A percentile compares a stretch with the other conserved stretches of the same genome.
Conservation (phyloP, 2,113 vertebrate genomes). For the Chunga burmeisteri region DNA sequence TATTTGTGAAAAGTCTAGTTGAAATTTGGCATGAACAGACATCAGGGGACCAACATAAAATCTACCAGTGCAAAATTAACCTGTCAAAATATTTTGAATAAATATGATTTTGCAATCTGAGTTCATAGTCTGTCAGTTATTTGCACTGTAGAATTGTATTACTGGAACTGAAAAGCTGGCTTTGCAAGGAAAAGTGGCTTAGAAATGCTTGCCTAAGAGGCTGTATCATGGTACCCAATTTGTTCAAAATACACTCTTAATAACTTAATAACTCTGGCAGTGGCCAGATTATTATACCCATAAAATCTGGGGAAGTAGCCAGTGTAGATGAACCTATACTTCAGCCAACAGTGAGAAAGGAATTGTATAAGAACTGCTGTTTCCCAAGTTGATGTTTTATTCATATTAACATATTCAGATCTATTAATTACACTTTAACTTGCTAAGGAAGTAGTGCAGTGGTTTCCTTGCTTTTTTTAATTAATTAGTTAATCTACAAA, state of each 20-base stretch:
- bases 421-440: background rate
- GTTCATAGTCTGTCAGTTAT: background rate
- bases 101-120: background rate
- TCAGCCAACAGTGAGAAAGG: background rate
- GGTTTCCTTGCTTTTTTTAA: background rate
- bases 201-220: background rate
- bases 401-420: background rate
- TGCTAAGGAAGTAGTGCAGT: background rate
- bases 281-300: background rate
- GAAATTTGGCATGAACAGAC: background rate
- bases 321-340: background rate
- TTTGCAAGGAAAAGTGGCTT: background rate
- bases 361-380: background rate
- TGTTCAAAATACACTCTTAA: background rate
- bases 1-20: background rate
- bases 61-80: background rate
- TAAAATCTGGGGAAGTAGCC: background rate
- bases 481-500: background rate
- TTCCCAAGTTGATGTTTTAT: background rate
- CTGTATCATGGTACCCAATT: background rate
- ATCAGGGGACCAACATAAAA: background rate
- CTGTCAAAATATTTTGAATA: background rate
- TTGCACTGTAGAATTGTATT: background rate
- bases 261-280: background rate
- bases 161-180: background rate